These are phyloP conservation scores for Nothoprocta perdicaria DNA, from an alignment of 2,113 vertebrate genomes.

Conservation along the genomic window DNA sequence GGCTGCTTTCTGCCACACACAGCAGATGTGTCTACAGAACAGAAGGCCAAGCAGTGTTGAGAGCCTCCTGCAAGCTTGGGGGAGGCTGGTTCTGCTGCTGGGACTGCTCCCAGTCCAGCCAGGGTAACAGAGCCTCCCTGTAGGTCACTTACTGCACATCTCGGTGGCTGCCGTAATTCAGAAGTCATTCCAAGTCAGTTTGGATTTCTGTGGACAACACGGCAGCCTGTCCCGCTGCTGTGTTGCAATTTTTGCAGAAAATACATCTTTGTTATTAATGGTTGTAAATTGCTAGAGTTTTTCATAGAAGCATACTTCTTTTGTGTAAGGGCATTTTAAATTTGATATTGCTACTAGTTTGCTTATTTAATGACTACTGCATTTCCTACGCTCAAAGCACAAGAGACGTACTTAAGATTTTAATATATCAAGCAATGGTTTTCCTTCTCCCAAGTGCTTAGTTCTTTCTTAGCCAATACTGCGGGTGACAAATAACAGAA, in stretches of 20 bases:
- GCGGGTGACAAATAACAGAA: neutral
- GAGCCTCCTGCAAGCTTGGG: neutral
- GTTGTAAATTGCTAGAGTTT: neutral
- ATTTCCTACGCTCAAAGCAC: neutral
- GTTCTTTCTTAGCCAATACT: neutral
- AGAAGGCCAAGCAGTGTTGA: neutral
- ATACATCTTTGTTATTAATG: neutral
- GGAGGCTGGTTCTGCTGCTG: neutral
- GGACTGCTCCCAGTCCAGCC: accelerated
- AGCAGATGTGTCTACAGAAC: neutral
- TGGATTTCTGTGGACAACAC: neutral
- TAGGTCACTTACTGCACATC: accelerated
- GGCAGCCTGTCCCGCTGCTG: neutral
- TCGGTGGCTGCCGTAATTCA: neutral
- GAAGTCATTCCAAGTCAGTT: neutral
- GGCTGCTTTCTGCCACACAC: neutral
- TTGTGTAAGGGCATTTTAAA: conserved; percentile 34
- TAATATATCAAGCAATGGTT: neutral
- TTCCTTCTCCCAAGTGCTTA: conserved; percentile 10
- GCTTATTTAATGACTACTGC: neutral
- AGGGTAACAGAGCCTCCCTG: neutral
- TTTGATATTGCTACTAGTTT: conserved; percentile 4
- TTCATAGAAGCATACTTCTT: neutral
- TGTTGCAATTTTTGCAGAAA: neutral
- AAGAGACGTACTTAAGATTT: neutral